Percentiles rank a stretch among this genome's conserved stretches.
These are phyloP conservation scores for Netelia inedita DNA, from an alignment of 2,888 invertebrate genomes.

Conservation along the genomic window DNA sequence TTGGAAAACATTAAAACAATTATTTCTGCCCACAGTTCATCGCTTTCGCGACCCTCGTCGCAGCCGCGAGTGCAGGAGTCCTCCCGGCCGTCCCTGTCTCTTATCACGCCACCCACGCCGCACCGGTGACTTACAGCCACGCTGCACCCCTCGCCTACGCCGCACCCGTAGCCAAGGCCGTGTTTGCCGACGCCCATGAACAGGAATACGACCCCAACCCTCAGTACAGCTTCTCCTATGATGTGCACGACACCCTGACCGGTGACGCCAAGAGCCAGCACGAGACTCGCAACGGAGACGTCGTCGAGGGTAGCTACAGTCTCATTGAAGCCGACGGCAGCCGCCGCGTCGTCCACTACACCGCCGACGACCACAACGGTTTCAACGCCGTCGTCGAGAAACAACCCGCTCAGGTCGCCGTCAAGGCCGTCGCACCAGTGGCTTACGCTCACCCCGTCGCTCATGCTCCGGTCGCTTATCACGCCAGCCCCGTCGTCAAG, in stretches of 20 bases:
- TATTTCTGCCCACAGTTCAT: conserved; percentile 49
- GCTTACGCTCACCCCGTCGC: conserved; percentile 37
- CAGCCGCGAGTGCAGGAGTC: conserved; percentile 64
- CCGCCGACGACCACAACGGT: conserved; percentile 67
- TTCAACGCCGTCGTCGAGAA: conserved; percentile 70
- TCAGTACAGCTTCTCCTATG: conserved; percentile 73
- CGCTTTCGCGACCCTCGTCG: conserved; percentile 66
- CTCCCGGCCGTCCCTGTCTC: conserved; percentile 55
- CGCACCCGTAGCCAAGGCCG: conserved; percentile 51
- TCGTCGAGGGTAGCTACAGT: conserved; percentile 69
- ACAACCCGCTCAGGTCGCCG: conserved; percentile 64
- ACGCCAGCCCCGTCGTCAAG: conserved; percentile 49
- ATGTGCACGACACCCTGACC: conserved; percentile 66
- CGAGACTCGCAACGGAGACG: conserved; percentile 70
- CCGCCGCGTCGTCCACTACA: conserved; percentile 71
- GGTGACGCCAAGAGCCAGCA: conserved; percentile 70
- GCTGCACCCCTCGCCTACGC: conserved; percentile 64
- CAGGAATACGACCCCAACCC: conserved; percentile 68
- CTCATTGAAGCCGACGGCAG: conserved; percentile 69
- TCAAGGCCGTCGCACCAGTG: conserved; percentile 57
- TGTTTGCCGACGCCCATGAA: conserved; percentile 52
- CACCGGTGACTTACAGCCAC: conserved; percentile 34
- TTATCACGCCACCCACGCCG: conserved; percentile 71
- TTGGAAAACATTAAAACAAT: neutral
- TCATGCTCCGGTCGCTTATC: conserved; percentile 21